phyloP scores from a whole-genome alignment of 2,888 invertebrate species.

The Phengaris arion region DNA sequence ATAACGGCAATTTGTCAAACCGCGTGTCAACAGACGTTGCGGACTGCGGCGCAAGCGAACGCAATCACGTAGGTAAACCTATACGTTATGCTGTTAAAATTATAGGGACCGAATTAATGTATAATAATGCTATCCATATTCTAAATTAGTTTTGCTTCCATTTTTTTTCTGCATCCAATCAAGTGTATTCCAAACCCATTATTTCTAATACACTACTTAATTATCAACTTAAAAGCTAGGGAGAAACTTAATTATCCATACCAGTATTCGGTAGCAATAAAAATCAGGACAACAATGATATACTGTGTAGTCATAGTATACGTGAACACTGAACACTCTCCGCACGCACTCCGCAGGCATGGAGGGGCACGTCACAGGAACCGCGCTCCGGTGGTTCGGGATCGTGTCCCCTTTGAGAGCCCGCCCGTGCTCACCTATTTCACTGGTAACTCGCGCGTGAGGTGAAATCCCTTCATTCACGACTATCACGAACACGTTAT shows the following conservation, averaged over 20 bases:
- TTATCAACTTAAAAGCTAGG: no score
- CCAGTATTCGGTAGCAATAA: no score
- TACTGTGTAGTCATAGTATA: not conserved
- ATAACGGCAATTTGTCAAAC: conserved; percentile 8
- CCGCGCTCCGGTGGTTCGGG: conserved; percentile 66
- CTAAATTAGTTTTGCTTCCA: no score
- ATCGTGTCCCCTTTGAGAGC: conserved; percentile 68
- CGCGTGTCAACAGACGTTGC: not conserved
- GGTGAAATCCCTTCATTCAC: conserved; percentile 47
- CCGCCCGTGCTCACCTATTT: conserved; percentile 59
- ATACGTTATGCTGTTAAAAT: not conserved
- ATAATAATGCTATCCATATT: no score
- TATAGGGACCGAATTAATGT: not conserved
- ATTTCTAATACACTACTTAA: no score
- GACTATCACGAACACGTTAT: not conserved
- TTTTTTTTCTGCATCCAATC: no score
- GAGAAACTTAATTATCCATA: no score
- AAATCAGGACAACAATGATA: no score
- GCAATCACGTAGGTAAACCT: not conserved
- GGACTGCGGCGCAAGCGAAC: not conserved
- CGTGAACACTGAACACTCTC: not conserved
- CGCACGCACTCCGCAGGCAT: not conserved
- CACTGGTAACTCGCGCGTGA: conserved; percentile 64
- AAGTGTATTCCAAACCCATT: no score
- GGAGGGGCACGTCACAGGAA: conserved; percentile 62